Conservation (phyloP, 2,888 invertebrate species). For the Macrosoma leucophasiata region DNA sequence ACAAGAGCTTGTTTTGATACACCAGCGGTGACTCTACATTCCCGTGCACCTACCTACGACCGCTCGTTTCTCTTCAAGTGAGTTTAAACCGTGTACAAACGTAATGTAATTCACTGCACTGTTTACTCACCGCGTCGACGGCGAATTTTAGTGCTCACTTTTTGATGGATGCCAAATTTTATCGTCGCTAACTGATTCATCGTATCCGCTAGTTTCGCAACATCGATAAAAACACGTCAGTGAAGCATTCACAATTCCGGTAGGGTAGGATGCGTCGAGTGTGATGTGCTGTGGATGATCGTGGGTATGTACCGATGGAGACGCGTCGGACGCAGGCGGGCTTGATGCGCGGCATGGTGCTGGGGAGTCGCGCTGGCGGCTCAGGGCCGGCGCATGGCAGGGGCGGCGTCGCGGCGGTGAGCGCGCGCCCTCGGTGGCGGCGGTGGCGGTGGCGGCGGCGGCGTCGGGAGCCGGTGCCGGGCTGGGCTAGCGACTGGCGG, state of each 20-base stretch:
- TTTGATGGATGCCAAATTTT: slow-evolving; percentile 78
- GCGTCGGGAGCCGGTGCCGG: slow-evolving; percentile 42
- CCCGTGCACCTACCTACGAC: slow-evolving; percentile 12
- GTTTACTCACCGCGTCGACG: slow-evolving; percentile 69
- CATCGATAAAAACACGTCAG: slow-evolving; percentile 23
- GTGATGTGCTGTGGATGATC: slow-evolving; percentile 34
- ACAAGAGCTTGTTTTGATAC: background rate
- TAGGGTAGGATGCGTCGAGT: slow-evolving; percentile 38
- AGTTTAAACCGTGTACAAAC: slow-evolving; percentile 9
- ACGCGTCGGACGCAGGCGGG: slow-evolving; percentile 73
- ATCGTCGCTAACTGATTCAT: slow-evolving; percentile 80
- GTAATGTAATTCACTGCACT: slow-evolving; percentile 57
- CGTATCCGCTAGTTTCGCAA: slow-evolving; percentile 13
- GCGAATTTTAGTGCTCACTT: slow-evolving; percentile 69
- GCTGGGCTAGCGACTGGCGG: too few relatives aligned
- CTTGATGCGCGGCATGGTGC: slow-evolving; percentile 72
- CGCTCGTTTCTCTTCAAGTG: slow-evolving; percentile 8
- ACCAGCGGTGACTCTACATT: background rate
- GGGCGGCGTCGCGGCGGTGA: slow-evolving; percentile 42
- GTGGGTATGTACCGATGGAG: slow-evolving; percentile 68
- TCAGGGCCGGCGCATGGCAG: slow-evolving; percentile 68
- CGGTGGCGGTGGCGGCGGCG: slow-evolving; percentile 29
- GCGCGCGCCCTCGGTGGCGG: slow-evolving; percentile 31
- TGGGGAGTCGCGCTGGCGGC: slow-evolving; percentile 45
- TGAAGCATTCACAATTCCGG: too few relatives aligned